These are phyloP conservation scores for Plebejus argus DNA, from an alignment of 2,888 invertebrate genomes.

Conservation along the genomic window DNA sequence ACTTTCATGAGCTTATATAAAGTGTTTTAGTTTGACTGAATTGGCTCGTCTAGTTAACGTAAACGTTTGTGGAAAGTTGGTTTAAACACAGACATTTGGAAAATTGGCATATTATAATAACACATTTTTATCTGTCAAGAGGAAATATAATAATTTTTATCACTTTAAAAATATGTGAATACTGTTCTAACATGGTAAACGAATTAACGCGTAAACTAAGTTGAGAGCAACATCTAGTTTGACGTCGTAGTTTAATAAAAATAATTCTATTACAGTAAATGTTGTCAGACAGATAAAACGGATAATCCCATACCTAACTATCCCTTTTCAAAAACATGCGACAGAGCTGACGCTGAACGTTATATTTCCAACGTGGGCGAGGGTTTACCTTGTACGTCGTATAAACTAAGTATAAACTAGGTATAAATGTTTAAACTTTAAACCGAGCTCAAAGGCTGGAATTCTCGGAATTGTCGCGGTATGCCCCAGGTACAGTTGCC, in stretches of 20 bases:
- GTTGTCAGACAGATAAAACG: neutral
- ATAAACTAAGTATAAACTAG: neutral
- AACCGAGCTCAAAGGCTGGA: neutral
- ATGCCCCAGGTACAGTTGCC: neutral
- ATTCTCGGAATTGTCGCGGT: neutral
- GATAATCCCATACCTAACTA: neutral
- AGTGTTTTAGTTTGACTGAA: neutral
- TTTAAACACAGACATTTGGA: neutral
- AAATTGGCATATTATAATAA: too few relatives aligned
- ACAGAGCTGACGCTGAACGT: neutral
- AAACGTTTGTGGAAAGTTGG: neutral
- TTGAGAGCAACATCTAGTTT: too few relatives aligned
- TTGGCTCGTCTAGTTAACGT: too few relatives aligned
- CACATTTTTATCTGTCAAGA: too few relatives aligned
- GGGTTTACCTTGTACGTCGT: neutral
- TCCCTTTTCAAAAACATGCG: too few relatives aligned
- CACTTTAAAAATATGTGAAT: too few relatives aligned
- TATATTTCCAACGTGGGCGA: neutral
- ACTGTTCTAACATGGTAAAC: too few relatives aligned
- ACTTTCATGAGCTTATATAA: neutral
- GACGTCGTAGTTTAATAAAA: too few relatives aligned
- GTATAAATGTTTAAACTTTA: neutral
- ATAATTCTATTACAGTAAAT: too few relatives aligned
- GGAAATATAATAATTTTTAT: too few relatives aligned
- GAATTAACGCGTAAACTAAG: too few relatives aligned